phyloP scores from a whole-genome alignment of 2,797 vertebrate genomes.

The Sebastiscus albofasciatus region DNA sequence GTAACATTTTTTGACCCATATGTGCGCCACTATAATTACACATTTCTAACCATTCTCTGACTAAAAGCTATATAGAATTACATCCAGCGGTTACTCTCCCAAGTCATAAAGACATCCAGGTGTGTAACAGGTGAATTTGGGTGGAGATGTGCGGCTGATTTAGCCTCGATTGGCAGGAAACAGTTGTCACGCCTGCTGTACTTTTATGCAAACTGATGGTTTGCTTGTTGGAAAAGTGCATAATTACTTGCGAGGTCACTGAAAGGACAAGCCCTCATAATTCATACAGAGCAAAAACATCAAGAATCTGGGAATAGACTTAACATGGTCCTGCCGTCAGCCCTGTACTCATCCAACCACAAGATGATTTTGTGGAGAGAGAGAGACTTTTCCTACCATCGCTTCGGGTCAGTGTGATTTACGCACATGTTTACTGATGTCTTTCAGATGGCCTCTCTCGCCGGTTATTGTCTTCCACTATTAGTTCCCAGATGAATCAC shows the following conservation, averaged over 20 bases:
- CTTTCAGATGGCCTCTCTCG: slow-evolving; percentile 78
- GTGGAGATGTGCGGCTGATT: background rate
- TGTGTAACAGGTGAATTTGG: slow-evolving; percentile 28
- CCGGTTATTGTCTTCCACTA: slow-evolving; percentile 80
- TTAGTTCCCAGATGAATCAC: slow-evolving; percentile 84
- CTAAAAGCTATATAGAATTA: background rate
- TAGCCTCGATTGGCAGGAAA: background rate
- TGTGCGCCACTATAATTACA: background rate
- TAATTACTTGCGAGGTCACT: slow-evolving; percentile 59
- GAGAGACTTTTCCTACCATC: slow-evolving; percentile 67
- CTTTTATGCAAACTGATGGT: slow-evolving; percentile 9
- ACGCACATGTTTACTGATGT: slow-evolving; percentile 82
- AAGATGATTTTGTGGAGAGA: slow-evolving; percentile 68
- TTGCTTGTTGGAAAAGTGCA: slow-evolving; percentile 16
- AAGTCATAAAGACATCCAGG: slow-evolving; percentile 17
- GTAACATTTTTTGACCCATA: background rate
- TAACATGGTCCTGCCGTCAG: slow-evolving; percentile 60
- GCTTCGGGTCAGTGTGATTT: slow-evolving; percentile 79
- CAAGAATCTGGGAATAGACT: slow-evolving; percentile 73
- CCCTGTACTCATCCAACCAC: slow-evolving; percentile 67
- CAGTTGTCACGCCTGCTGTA: background rate
- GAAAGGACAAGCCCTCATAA: slow-evolving; percentile 66
- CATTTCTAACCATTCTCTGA: background rate
- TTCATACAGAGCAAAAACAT: slow-evolving; percentile 51
- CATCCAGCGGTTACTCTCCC: background rate